Evolutionary conservation across 2,888 invertebrate genomes (phyloP), one percentile per base, ranked within the genome.

Genomic region (Leucozona laternaria): DNA sequence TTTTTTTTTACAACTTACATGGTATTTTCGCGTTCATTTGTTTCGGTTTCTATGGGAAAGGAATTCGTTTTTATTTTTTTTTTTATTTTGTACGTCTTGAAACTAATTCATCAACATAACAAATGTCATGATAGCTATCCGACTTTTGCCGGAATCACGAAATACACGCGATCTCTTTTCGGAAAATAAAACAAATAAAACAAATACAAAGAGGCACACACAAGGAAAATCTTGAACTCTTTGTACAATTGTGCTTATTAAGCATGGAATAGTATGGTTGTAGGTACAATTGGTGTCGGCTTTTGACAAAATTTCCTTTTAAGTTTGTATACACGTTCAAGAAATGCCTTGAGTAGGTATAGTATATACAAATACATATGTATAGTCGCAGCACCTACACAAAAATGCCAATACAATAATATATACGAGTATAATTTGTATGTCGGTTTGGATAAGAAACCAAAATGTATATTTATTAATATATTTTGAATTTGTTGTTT

Each of bases 91-190:
- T 53, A 64, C 50, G 73, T 82, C 75, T 82, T 73, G 60, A 82
- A 82, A 82, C 82, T 82, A 86, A 86, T 82, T 86, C 86, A 86
- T 86, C 86, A 86, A 82, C 86, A 76, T 82, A 86, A 82, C 78
- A 82, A 86, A 86, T 86, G 86, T 86, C 82, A 86, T 86, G 86
- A 86, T 86, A 68, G 53, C 68, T 68, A 86, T 66, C 86, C 86
- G 71, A 86, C 64, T 86, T 86, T 75, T 20, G 79, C 73, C 60
- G 62, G 78, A 82, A 82, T 86, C 86, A 86, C 86, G 78, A 82
- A 82, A 82, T 71, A 86, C 86, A 86, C 86, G 86, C 86, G 82
- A 86, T 58, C 58, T 64, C 58, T 73, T 75, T 73, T 80, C 31
- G 62, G 37, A 64, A 79, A 60, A 60, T 60, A 60, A 60, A 40